phyloP scores from a whole-genome alignment of 2,797 vertebrate genomes.

The Enteromius argenteus region DNA sequence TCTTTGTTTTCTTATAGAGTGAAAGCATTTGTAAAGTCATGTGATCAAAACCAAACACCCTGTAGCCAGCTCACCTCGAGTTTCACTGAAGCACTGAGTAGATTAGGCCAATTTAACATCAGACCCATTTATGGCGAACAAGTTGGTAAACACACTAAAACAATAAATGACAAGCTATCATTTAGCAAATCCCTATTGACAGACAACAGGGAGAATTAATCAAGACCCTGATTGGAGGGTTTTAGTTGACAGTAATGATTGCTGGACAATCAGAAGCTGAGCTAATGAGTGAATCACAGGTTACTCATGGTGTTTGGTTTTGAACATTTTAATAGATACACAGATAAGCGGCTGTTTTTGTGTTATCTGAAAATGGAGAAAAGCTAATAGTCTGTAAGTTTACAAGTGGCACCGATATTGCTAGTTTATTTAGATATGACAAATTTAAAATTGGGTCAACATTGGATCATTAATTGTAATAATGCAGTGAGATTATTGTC shows the following conservation, averaged over 20 bases:
- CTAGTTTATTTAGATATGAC: neutral
- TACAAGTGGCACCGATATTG: neutral
- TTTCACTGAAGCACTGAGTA: conserved; percentile 41
- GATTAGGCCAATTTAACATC: conserved; percentile 36
- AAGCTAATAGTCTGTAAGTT: neutral
- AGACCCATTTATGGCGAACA: conserved; percentile 6
- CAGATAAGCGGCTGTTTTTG: neutral
- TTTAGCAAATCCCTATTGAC: conserved; percentile 53
- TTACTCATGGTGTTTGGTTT: conserved; percentile 5
- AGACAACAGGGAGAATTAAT: conserved; percentile 46
- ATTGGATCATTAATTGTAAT: neutral
- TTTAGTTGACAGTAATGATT: conserved; percentile 3
- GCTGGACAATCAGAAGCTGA: conserved; percentile 5
- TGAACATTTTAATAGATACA: conserved; percentile 11
- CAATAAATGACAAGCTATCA: conserved; percentile 31
- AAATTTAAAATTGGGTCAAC: neutral
- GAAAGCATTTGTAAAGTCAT: conserved; percentile 7
- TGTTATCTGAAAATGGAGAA: neutral
- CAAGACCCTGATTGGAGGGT: conserved; percentile 35
- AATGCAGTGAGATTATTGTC: too few relatives aligned
- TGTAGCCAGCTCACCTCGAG: neutral
- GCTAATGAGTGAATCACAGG: conserved; percentile 43
- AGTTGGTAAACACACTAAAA: conserved; percentile 17
- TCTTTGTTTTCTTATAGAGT: conserved; percentile 6
- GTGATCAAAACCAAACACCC: conserved; percentile 42